phyloP scores from a whole-genome alignment of 2,888 invertebrate species.

The Plemyria rubiginata region DNA sequence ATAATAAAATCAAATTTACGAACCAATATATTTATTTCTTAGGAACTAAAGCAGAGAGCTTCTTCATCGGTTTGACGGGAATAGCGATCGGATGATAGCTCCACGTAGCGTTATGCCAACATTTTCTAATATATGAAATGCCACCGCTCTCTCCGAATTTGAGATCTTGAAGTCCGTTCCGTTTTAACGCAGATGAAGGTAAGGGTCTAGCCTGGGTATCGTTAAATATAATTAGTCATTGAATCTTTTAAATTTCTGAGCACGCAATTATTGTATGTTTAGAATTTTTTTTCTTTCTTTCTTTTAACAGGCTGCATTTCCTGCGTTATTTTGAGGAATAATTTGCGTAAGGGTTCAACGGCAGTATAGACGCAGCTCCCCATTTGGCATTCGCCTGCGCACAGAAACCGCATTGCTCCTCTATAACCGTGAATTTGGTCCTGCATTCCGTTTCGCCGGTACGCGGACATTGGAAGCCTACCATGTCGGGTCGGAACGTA shows the following conservation, averaged over 20 bases:
- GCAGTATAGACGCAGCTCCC: constrained; percentile 59
- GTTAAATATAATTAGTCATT: constrained; percentile 33
- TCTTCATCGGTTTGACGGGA: constrained; percentile 69
- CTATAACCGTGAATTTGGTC: constrained; percentile 77
- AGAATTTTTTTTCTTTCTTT: constrained; percentile 57
- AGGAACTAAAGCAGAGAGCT: constrained; percentile 57
- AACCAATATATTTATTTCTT: constrained; percentile 62
- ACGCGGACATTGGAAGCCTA: constrained; percentile 71
- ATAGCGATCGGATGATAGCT: constrained; percentile 61
- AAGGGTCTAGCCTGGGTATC: constrained; percentile 65
- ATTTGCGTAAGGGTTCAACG: constrained; percentile 62
- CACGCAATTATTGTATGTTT: constrained; percentile 3
- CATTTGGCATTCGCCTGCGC: constrained; percentile 49
- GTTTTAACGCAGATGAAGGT: constrained; percentile 72
- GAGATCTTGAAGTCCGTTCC: constrained; percentile 78
- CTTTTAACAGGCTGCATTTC: constrained; percentile 64
- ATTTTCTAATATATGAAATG: constrained; percentile 70
- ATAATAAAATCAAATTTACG: constrained; percentile 48
- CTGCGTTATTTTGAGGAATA: constrained; percentile 64
- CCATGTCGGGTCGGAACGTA: constrained; percentile 75
- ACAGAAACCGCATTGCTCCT: constrained; percentile 69
- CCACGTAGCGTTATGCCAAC: constrained; percentile 63
- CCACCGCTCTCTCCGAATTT: constrained; percentile 69
- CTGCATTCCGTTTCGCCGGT: constrained; percentile 73
- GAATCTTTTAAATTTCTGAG: constrained; percentile 12